These are phyloP conservation scores for Nesometra sesokonis DNA, from an alignment of 35 echinoderm and acorn worm genomes.

Conservation along the genomic window DNA sequence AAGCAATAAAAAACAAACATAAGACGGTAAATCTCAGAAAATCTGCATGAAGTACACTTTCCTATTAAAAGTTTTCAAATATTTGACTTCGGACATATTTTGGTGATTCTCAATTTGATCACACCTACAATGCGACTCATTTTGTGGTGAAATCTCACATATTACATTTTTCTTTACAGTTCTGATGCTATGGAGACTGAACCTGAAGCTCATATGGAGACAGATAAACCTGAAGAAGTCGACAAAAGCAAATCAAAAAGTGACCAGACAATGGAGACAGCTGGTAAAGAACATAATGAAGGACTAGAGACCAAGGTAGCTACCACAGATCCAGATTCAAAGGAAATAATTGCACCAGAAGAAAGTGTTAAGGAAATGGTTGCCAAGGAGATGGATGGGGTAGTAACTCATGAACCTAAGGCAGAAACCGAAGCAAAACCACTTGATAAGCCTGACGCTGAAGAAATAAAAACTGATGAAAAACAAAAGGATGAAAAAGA, in stretches of 20 bases:
- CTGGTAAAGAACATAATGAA: neutral
- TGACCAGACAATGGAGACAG: neutral
- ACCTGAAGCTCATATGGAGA: constrained; percentile 12
- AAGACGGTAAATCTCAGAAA: no score
- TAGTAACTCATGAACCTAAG: neutral
- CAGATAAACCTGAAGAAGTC: neutral
- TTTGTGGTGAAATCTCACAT: no score
- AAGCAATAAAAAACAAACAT: no score
- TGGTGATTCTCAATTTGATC: no score
- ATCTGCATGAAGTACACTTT: no score
- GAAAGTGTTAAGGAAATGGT: neutral
- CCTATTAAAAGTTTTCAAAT: no score
- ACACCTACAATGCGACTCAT: no score
- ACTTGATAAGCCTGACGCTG: neutral
- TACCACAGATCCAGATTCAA: neutral
- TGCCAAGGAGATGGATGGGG: neutral
- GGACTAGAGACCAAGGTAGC: neutral
- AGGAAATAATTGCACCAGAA: neutral
- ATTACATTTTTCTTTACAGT: neutral
- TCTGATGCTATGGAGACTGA: neutral
- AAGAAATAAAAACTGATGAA: constrained; percentile 5
- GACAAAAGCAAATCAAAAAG: neutral
- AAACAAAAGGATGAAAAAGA: neutral
- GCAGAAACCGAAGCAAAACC: neutral
- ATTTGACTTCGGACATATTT: no score